Evolutionary conservation across 1,140 invertebrate genomes (phyloP).

Genomic region (Nixonia krombeini): DNA sequence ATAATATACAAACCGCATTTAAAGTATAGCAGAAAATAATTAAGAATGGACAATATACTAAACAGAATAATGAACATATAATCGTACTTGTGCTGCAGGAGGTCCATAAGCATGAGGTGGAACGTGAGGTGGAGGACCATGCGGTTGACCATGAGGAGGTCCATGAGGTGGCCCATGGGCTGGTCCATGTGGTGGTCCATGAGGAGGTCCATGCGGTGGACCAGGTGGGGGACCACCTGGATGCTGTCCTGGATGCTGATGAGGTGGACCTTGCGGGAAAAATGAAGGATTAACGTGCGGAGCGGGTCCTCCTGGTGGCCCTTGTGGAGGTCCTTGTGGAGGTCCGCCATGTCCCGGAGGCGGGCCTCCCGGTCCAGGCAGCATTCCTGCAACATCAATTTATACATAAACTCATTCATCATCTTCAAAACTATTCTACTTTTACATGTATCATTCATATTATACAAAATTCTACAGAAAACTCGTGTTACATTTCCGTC

Average conservation of each 20-base stretch:
- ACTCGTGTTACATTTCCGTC: no score
- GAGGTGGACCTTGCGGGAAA: conserved; percentile 84
- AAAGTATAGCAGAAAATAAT: no score
- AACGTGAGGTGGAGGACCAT: conserved; percentile 72
- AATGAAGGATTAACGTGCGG: conserved; percentile 97
- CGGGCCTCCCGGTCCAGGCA: conserved; percentile 74
- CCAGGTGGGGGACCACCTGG: conserved; percentile 75
- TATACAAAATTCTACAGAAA: no score
- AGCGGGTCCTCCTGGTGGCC: conserved; percentile 81
- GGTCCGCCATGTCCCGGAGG: conserved; percentile 76
- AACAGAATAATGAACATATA: conserved; percentile 5
- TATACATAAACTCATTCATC: neutral
- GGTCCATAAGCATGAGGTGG: conserved; percentile 76
- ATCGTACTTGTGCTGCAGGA: conserved; percentile 60
- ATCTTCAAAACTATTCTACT: no score
- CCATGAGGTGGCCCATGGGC: conserved; percentile 76
- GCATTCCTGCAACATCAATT: conserved; percentile 53
- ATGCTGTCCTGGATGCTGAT: conserved; percentile 75
- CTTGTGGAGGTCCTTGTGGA: conserved; percentile 74
- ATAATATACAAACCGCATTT: no score
- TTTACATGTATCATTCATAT: no score
- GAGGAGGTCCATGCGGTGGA: conserved; percentile 74
- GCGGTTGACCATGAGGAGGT: conserved; percentile 75
- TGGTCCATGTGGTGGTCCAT: conserved; percentile 75
- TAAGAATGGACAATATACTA: neutral